A percentile compares a stretch with the other conserved stretches of the same genome.
Evolutionary conservation across 2,113 vertebrate species (phyloP).

Genomic region (Ginglymostoma cirratum): DNA sequence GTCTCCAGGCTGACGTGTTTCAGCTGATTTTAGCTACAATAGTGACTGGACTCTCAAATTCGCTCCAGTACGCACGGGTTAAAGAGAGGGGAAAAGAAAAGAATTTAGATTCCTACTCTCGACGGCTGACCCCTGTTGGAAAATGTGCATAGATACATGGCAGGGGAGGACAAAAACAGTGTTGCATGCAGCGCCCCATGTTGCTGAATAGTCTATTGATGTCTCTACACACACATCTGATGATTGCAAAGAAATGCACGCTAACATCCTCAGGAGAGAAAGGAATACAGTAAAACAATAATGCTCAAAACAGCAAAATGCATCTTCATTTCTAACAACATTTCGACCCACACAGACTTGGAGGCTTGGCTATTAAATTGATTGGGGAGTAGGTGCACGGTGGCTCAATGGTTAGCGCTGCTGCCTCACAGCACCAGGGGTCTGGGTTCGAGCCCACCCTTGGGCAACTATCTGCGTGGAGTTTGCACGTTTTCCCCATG

Average conservation of each 20-base stretch:
- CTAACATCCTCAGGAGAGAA: background rate
- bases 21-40: background rate
- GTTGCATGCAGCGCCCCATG: background rate
- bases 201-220: background rate
- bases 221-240: background rate
- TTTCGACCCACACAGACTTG: background rate
- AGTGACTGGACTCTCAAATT: background rate
- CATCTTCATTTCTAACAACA: background rate
- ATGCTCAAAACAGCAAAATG: background rate
- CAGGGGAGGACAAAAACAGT: background rate
- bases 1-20: background rate
- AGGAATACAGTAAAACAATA: background rate
- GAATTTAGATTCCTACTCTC: background rate
- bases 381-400: background rate
- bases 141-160: background rate
- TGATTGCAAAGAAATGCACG: background rate
- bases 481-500: too few species aligned
- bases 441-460: too few species aligned
- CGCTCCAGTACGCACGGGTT: background rate
- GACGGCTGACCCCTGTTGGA: background rate
- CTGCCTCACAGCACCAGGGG: too few species aligned
- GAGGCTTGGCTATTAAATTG: too few species aligned
- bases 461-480: too few species aligned
- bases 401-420: too few species aligned
- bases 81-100: background rate